Conservation (phyloP, 2,888 invertebrate species). For the Lutraria lutraria region DNA sequence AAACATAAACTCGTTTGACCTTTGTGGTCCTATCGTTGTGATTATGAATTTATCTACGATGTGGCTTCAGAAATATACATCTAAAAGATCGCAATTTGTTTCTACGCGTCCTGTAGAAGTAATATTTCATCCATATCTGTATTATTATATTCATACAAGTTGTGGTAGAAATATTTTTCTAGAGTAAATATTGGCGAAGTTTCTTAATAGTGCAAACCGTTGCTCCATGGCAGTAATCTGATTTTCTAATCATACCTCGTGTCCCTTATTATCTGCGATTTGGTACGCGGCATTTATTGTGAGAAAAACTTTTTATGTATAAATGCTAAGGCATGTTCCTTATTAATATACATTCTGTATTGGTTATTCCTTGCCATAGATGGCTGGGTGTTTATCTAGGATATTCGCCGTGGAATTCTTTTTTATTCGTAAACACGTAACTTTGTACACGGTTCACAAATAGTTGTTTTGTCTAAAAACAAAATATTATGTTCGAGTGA, state of each 20-base stretch:
- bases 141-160: no score
- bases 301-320: background rate
- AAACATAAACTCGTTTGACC: no score
- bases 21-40: no score
- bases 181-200: background rate
- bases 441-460: background rate
- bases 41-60: no score
- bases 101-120: no score
- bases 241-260: conserved; percentile 7
- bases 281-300: background rate
- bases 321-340: background rate
- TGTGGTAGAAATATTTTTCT: background rate
- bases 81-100: no score
- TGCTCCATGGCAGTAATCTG: background rate
- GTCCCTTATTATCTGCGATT: background rate
- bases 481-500: background rate
- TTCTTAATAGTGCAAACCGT: conserved; percentile 4
- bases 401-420: background rate
- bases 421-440: background rate
- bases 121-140: no score
- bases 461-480: background rate
- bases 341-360: conserved; percentile 10
- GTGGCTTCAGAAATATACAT: no score
- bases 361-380: background rate
- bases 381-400: background rate